Conservation (phyloP, 2,888 invertebrate genomes). For the Myopa tessellatipennis region DNA sequence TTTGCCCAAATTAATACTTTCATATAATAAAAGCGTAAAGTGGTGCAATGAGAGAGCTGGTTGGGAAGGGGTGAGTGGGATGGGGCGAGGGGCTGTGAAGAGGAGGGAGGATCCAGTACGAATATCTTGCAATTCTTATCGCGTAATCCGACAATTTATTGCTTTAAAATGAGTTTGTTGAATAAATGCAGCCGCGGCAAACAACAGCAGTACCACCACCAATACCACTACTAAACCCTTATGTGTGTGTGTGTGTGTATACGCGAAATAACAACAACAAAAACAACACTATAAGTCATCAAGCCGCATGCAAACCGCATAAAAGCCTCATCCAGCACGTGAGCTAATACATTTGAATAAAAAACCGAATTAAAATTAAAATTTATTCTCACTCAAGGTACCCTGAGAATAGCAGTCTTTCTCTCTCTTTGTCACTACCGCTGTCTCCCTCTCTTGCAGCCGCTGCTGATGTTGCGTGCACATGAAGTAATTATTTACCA, state of each 20-base stretch:
- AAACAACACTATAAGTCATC: neutral
- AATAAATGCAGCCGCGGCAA: neutral
- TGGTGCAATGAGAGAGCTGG: too few species aligned
- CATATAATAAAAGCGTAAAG: too few species aligned
- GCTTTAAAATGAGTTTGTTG: slow-evolving; percentile 38
- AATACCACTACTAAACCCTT: neutral
- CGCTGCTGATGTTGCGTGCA: neutral
- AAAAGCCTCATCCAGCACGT: slow-evolving; percentile 8
- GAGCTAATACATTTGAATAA: slow-evolving; percentile 7
- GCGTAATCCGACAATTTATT: slow-evolving; percentile 45
- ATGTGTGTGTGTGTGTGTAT: too few species aligned
- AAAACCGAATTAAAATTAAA: slow-evolving; percentile 24
- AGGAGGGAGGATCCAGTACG: neutral
- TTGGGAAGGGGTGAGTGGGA: too few species aligned
- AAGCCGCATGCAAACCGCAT: neutral
- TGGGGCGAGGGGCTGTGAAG: too few species aligned
- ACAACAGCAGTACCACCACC: neutral
- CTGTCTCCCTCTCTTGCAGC: neutral
- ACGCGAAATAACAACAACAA: neutral
- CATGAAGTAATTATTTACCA: slow-evolving; percentile 40
- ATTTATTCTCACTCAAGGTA: slow-evolving; percentile 33
- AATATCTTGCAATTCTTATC: slow-evolving; percentile 38
- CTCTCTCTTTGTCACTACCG: neutral
- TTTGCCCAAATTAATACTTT: too few species aligned
- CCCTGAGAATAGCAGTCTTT: neutral